Evolutionary conservation across 1,140 invertebrate genomes (phyloP), one percentile per base, ranked within the genome.

Genomic region (Caenorhabditis briggsae): DNA sequence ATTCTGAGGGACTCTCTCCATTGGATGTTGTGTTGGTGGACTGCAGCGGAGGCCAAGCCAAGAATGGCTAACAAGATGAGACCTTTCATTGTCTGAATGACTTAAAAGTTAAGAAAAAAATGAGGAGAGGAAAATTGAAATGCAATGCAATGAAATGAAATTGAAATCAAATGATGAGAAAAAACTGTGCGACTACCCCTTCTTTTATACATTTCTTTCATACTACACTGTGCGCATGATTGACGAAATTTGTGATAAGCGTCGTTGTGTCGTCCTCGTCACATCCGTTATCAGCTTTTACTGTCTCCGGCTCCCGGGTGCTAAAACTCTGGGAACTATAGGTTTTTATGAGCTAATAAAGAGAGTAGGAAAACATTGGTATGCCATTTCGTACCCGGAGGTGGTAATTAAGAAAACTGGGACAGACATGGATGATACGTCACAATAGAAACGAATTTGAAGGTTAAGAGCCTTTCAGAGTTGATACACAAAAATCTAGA

Each of bases 11-110:
- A 65, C 3, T 41, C 58, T 46, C 83, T 84, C 83, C 83, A 84
- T 70, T n/a, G 18, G 18, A 84, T 23, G 18, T 84, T 84, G 83
- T 84, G 83, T 46, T 84, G 83, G 46, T 65, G 46, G 83, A 64
- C 61, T 48, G 59, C 59, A n/a, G 83, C 83, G 41, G 83, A 48
- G 18, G 83, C 83, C 11, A 84, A 46, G 83, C 83, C 83, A 18
- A 84, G 20, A 9, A 84, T 9, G 55, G 61, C 58, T n/a, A 84
- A 23, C 50, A 84, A 61, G n/a, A 70, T 48, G 61, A 70, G 20
- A 48, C n/a, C 48, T 48, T 58, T 64, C 83, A 84, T 33, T 84
- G n/a, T 16, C 18, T 61, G 23, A 65, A n/a, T n/a, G n/a, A n/a
- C n/a, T n/a, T n/a, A n/a, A n/a, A n/a, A n/a, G n/a, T n/a, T n/a